Evolutionary conservation across 53 echinoderm and acorn worm species (phyloP), one percentile per base, ranked within the genome.

Genomic region (Actinopyga echinites): DNA sequence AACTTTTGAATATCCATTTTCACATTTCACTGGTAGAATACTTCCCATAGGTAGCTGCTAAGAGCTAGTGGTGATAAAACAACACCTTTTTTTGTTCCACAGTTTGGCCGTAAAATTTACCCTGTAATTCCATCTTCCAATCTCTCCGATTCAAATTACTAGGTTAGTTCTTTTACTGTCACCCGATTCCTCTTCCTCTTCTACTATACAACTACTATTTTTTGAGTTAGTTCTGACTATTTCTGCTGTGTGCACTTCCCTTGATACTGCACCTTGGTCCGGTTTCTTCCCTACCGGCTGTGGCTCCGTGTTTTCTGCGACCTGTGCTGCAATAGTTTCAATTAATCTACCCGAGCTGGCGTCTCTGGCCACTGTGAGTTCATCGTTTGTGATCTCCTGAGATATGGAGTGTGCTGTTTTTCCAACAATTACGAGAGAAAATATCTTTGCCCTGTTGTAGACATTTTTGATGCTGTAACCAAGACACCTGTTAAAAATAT

Each of bases 361-460:
- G 26, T 56, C 77, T 32, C 56, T 30, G 10, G 10, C 54, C 0
- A 77, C 77, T 8, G 28, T 29, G 29, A 77, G 55, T 25, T 80
- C 80, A 21, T 80, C 63, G 25, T 80, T 80, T 32, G 59, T 61
- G 22, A 80, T 24, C 28, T 80, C 80, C 35, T 80, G 80, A 20
- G 80, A 80, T 15, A 85, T 84, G 23, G 84, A 83, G 42, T 66
- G 80, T 22, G 86, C 87, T 24, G 83, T 79, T 62, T 87, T 92
- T 8, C 93, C 95, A 43, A 95, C 69, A 28, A 95, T 93, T 8
- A 81, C 90, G 32, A 95, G n/a, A 5, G 95, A 92, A 33, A 85
- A 88, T 17, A 95, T 91, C 61, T 83, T 95, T 21, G 95, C 95
- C 74, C 95, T 63, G 69, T 95, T 91, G 89, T 93, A 95, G 71